Evolutionary conservation across 2,888 invertebrate species (phyloP), one percentile per base, ranked within the genome.

Genomic region (Amiota communis): DNA sequence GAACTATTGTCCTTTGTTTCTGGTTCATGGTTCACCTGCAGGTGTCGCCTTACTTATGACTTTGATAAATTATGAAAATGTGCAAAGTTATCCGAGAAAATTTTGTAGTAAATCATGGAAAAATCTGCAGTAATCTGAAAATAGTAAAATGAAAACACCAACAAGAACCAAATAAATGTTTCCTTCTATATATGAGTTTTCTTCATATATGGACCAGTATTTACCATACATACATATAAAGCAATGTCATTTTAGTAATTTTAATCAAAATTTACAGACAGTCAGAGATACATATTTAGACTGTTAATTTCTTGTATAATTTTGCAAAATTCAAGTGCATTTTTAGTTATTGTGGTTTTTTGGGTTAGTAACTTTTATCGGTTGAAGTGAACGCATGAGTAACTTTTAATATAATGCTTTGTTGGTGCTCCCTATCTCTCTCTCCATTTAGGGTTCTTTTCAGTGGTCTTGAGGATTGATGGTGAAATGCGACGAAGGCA

Each of bases 81-180:
- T 20, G 81, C 84, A 82, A 83, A 85, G 76, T 85, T 81, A 53
- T 36, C 46, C 51, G 53, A 68, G 20, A 10, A 68, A 11, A 84
- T 85, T 85, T 85, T 78, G 81, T 84, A 82, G 85, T 83, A 83
- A 83, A 83, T 83, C 83, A 83, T 85, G 81, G 76, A 80, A 81
- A 57, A 67, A 67, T 67, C 51, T 67, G 13, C 67, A 65, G 48
- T 49, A 67, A 51, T 67, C 6, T 10, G 12, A 12, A 11, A 15
- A 15, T 23, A 23, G 23, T 23, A 3, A 23, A 23, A 23, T 23
- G 23, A 23, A 23, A 8, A 8, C 11, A n/a, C 53, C 13, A 53
- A 53, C 53, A n/a, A 53, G 23, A 53, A 53, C 12, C 53, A 53
- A 8, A n/a, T 53, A n/a, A n/a, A n/a, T n/a, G n/a, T n/a, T n/a